Conservation (phyloP, 1,140 invertebrate genomes). For the Brachionus plicatilis region DNA sequence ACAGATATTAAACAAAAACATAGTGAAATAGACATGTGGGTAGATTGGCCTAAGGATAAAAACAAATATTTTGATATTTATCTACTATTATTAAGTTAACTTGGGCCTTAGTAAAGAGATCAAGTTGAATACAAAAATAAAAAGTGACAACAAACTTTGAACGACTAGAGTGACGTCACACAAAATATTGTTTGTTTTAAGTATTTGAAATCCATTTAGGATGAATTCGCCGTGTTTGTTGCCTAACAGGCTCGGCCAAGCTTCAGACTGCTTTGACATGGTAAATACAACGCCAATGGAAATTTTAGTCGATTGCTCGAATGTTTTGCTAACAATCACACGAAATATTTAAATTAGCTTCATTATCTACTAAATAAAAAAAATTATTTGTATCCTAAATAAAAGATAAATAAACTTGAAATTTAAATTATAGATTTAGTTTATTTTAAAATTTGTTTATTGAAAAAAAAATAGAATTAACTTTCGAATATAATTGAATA, state of each 20-base stretch:
- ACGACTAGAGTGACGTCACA: slow-evolving; percentile 56
- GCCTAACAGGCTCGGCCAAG: not conserved
- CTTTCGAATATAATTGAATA: not conserved
- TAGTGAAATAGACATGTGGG: slow-evolving; percentile 2
- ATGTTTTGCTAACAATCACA: not conserved
- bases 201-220: slow-evolving; percentile 52
- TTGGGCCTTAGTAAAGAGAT: not conserved
- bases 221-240: slow-evolving; percentile 55
- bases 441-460: not conserved
- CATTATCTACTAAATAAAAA: not conserved
- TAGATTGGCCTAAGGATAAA: not conserved
- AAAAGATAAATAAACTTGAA: slow-evolving; percentile 5
- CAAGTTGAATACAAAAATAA: not conserved
- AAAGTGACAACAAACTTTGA: slow-evolving; percentile 48
- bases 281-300: not conserved
- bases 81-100: not conserved
- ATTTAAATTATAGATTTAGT: not conserved
- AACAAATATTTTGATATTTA: not conserved
- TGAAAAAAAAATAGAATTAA: not conserved
- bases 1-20: slow-evolving; percentile 26
- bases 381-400: not conserved
- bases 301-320: not conserved
- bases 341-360: not conserved
- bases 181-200: slow-evolving; percentile 53
- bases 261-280: not conserved